phyloP scores from a whole-genome alignment of 2,113 vertebrate genomes.

The Andinoacara biseriatus region DNA sequence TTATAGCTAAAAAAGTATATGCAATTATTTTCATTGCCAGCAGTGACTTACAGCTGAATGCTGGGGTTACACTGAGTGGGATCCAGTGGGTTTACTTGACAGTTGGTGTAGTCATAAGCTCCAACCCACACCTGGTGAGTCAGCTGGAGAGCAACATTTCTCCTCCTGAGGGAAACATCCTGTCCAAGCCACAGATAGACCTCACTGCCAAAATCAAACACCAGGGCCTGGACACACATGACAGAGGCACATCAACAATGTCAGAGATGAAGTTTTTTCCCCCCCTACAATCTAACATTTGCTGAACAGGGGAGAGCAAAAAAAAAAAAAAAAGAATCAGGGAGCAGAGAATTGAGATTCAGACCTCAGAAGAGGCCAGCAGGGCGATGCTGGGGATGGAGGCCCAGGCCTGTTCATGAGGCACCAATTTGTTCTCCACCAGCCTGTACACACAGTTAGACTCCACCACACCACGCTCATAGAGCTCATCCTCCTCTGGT shows the following conservation, averaged over 20 bases:
- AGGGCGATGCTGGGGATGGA: slow-evolving; percentile 71
- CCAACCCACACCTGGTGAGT: slow-evolving; percentile 82
- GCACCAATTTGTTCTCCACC: slow-evolving; percentile 79
- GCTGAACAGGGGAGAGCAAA: background rate
- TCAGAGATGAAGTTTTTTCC: fast-evolving
- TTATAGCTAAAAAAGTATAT: background rate
- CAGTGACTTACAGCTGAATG: slow-evolving; percentile 58
- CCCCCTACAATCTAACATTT: background rate
- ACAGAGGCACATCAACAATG: background rate
- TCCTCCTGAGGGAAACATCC: slow-evolving; percentile 69
- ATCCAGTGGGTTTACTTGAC: slow-evolving; percentile 81
- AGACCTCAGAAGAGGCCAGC: slow-evolving; percentile 77
- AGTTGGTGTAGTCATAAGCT: slow-evolving; percentile 83
- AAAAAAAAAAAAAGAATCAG: background rate
- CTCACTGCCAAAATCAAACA: slow-evolving; percentile 85
- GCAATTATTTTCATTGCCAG: background rate
- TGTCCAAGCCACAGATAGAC: slow-evolving; percentile 84
- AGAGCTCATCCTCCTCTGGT: slow-evolving; percentile 80
- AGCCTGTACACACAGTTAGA: slow-evolving; percentile 84
- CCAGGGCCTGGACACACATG: slow-evolving; percentile 71
- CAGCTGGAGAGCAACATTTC: slow-evolving; percentile 77
- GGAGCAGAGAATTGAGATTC: background rate
- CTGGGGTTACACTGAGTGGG: slow-evolving; percentile 61
- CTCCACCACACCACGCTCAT: slow-evolving; percentile 78
- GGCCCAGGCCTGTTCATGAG: slow-evolving; percentile 81